These are phyloP conservation scores for Centroberyx gerrardi DNA, from an alignment of 2,797 vertebrate genomes.

Conservation along the genomic window DNA sequence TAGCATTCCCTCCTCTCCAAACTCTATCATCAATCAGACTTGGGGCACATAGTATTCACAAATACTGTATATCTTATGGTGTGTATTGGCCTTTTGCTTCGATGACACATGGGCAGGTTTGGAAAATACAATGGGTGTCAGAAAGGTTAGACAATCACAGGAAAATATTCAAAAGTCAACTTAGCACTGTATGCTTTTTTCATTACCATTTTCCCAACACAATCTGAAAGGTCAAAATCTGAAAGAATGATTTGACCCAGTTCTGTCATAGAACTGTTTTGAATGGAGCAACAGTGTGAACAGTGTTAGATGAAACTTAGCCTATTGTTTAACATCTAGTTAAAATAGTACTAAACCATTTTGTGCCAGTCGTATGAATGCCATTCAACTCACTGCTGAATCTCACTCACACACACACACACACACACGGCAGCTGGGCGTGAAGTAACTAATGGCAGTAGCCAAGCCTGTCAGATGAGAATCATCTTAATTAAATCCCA, in stretches of 20 bases:
- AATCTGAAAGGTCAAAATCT: too few relatives aligned
- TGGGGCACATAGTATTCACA: too few relatives aligned
- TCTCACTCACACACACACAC: conserved; percentile 17
- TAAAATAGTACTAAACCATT: conserved; percentile 4
- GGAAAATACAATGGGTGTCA: conserved; percentile 22
- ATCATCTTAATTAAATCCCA: conserved; percentile 87
- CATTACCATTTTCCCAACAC: too few relatives aligned
- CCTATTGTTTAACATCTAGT: background rate
- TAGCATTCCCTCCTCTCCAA: conserved; percentile 21
- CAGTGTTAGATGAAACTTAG: background rate
- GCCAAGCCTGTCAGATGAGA: conserved; percentile 83
- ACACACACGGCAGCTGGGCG: conserved; percentile 46
- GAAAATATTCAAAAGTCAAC: background rate
- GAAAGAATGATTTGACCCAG: too few relatives aligned
- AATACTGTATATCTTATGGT: too few relatives aligned
- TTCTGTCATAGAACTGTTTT: too few relatives aligned
- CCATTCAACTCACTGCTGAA: background rate
- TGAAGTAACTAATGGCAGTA: conserved; percentile 80
- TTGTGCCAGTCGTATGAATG: conserved; percentile 15
- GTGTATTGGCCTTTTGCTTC: too few relatives aligned
- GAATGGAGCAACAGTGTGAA: background rate
- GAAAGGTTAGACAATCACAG: conserved; percentile 7
- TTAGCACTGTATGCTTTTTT: background rate
- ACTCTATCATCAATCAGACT: too few relatives aligned
- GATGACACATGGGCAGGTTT: too few relatives aligned